Base-by-base conservation (phyloP, 2,888 invertebrate genomes). In the Eupithecia inturbata region DNA sequence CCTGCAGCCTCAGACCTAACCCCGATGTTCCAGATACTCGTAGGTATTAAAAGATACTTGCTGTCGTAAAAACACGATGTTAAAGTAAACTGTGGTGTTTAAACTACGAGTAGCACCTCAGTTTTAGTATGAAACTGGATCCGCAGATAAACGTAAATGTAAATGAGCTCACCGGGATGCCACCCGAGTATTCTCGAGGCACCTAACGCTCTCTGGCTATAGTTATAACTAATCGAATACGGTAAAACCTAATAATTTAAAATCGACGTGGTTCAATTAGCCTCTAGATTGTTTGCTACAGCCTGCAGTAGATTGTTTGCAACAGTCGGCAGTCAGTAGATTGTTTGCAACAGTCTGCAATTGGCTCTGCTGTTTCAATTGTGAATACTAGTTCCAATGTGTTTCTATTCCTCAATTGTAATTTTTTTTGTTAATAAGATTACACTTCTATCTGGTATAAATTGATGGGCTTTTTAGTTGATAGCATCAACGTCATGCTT, bases 141-240 rank as follows among this genome's bases (percentile, higher is more conserved):
- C 26, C 26, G 26, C 33, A 28, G 16, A 31, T 39, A 39, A 66
- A 39, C 19, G 9, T 28, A 49, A 67, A 67, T 41, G 49, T 26
- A 68, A 68, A 70, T 57, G 39, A 62, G 70, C 4, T 49, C 64
- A 26, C 26, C 26, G 57, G 12, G 22, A 57, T 26, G 57, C 12
- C 26, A 57, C 12, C 57, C 57, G 26, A 57, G 49, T 49, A n/a
- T 10, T 53, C 26, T 57, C 12, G 14, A 26, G 12, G 4, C 22
- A 5, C 12, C 26, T 57, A 26, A 26, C 26, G 57, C 26, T 57
- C 1, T 26, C 12, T 57, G 57, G 26, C 26, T 10, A 57, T 5
- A 14, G 12, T 22, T 45, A 19, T 53, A 53, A 53, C n/a, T 22
- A 22, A 22, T 14, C 0, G 5, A 26, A 57, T 26, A 14, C 5